Base-by-base conservation (phyloP, 2,113 vertebrate genomes). In the Chascanopsetta lugubris region DNA sequence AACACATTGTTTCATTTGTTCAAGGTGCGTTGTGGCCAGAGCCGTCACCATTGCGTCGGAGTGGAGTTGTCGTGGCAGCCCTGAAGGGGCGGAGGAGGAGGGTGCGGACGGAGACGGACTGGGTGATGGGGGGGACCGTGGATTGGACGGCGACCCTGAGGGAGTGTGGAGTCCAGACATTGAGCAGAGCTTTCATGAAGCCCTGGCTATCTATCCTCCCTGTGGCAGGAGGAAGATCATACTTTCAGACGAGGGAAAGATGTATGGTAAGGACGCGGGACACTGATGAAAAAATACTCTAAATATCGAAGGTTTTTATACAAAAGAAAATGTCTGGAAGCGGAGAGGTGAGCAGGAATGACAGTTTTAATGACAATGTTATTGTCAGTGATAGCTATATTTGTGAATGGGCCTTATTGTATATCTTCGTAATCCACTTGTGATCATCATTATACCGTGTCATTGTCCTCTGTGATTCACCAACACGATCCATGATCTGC, bases 21-120 rank as follows among this genome's bases (percentile, higher is more conserved):
- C 2, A 21, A 82, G 87, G 89, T 88, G 77, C 61, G 84, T 85
- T 77, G 86, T 88, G 62, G 93, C 88, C 82, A 90, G 87, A 97
- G 94, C 95, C 94, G 96, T 93, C 96, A 97, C 93, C 92, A 98
- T 98, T 97, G 95, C 96, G 94, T 96, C 96, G 93, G 96, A 96
- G 94, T 98, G 96, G 96, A 96, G 93, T 92, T 82, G 94, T 92
- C 96, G 93, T 89, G 92, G 93, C 93, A 98, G 96, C 94, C 96
- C 96, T 89, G 95, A 96, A 55, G 96, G 96, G 91, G 94, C 94
- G 91, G 95, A 94, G 92, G 96, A 96, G 87, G 96, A 97, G 86
- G 94, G 93, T 75, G 92, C 89, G 53, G 93, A 96, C 72, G 91
- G 93, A 77, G 93, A 96, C 78, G 93, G 91, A 61, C 87, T 97